Evolutionary conservation across 2,113 vertebrate species (phyloP), one percentile per base, ranked within the genome.

Genomic region (Todiramphus chloris): DNA sequence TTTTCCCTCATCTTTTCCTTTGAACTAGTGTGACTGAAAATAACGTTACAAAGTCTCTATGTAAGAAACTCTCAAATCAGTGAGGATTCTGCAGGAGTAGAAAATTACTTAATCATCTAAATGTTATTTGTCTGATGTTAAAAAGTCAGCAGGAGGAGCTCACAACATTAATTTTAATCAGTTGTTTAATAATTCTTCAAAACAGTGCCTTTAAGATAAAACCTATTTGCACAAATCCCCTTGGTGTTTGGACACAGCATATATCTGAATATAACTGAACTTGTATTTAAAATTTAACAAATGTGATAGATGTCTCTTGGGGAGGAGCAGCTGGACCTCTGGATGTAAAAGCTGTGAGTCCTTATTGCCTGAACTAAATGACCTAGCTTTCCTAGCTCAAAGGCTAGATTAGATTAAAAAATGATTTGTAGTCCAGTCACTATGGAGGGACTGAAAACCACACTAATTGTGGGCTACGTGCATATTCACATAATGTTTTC

Each of bases 121-220:
- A 75, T 70, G 13, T 51, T 77, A 86, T 88, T 90, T 93, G 51
- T 16, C 9, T 68, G 39, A 70, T 89, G 51, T 63, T 75, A 88
- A 92, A 91, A 95, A 94, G 76, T 86, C 90, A 92, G 30, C 60
- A 83, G 64, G 80, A 96, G 51, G 19, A 87, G 9, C 30, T 89
- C 70, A 69, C 60, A 80, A 88, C 28, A 68, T 77, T 83, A 93
- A 90, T 84, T 88, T 96, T 91, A 92, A 93, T 90, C 23, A 51
- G 13, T 90, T 83, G 16, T 67, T 94, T 90, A 96, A 88, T 88
- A 93, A 89, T 79, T 77, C 44, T 94, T 86, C 27, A 87, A 90
- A 94, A 93, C 13, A 18, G 4, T 70, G 6, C 23, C 10, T 96
- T 23, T 91, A 33, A 78, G 37, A 68, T 48, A 74, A 93, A 96